Percentiles rank a stretch among this genome's conserved stretches.
These are phyloP conservation scores for Bombus difficillimus DNA, from an alignment of 1,140 invertebrate species.

Conservation along the genomic window DNA sequence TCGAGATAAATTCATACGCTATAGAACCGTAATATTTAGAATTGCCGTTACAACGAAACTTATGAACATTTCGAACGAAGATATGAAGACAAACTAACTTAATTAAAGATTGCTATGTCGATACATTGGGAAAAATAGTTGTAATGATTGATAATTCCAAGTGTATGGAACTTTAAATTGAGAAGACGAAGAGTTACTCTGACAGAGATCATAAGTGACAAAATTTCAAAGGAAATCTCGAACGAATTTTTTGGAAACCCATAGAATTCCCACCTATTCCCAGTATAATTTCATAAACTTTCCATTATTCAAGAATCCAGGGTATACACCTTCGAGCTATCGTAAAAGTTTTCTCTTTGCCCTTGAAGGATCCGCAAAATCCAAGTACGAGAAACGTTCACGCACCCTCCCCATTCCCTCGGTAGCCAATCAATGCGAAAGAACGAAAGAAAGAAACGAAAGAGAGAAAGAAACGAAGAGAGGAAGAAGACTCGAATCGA, in stretches of 20 bases:
- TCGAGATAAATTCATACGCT: too few species aligned
- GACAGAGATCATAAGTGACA: background rate
- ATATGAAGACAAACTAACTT: too few species aligned
- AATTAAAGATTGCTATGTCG: too few species aligned
- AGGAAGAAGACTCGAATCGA: background rate
- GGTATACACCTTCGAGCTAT: background rate
- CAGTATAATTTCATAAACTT: background rate
- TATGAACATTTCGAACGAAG: too few species aligned
- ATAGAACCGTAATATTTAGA: too few species aligned
- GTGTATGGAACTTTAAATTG: background rate
- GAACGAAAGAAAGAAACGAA: background rate
- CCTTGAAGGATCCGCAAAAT: background rate
- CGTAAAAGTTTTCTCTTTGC: background rate
- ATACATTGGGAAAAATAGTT: too few species aligned
- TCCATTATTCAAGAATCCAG: background rate
- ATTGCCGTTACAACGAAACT: too few species aligned
- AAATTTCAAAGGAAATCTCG: background rate
- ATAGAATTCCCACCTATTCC: background rate
- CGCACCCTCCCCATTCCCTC: background rate
- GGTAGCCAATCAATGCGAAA: background rate
- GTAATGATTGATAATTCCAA: too few species aligned
- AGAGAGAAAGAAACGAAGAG: background rate
- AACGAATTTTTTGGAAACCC: background rate
- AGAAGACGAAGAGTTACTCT: background rate
- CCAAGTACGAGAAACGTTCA: background rate